Conservation (phyloP, 2,888 invertebrate species). For the Tortricodes alternella region DNA sequence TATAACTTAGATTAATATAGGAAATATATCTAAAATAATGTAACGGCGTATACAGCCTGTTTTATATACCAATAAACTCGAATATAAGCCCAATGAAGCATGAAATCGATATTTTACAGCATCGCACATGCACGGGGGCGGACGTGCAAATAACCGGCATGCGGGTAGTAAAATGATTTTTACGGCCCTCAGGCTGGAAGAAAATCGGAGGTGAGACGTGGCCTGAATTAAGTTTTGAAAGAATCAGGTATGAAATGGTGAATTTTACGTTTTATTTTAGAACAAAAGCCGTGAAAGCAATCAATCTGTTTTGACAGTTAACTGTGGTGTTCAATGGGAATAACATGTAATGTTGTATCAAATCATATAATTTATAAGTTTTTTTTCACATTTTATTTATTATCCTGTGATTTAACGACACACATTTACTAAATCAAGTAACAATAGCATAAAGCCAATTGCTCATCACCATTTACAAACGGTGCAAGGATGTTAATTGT, state of each 20-base stretch:
- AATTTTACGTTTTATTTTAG: not conserved
- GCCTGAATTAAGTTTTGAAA: not conserved
- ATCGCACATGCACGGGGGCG: not conserved
- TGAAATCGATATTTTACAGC: constrained; percentile 21
- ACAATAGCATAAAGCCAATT: no score
- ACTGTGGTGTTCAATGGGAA: no score
- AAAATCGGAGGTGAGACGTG: not conserved
- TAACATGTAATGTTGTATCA: no score
- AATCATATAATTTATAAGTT: no score
- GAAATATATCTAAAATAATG: no score
- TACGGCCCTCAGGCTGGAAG: not conserved
- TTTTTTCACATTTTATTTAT: no score
- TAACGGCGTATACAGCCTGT: not conserved
- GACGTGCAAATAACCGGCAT: not conserved
- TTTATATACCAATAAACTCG: not conserved
- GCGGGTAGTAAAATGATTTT: constrained; percentile 1
- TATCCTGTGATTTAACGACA: no score
- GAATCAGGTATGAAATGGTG: not conserved
- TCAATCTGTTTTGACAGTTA: not conserved
- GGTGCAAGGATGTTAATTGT: no score
- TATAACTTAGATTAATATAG: no score
- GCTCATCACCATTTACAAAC: no score
- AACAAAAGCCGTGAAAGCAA: not conserved
- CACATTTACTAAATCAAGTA: no score
- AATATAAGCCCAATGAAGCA: not conserved